These are phyloP conservation scores for Cactoblastis cactorum DNA, from an alignment of 2,888 invertebrate genomes.

Conservation along the genomic window DNA sequence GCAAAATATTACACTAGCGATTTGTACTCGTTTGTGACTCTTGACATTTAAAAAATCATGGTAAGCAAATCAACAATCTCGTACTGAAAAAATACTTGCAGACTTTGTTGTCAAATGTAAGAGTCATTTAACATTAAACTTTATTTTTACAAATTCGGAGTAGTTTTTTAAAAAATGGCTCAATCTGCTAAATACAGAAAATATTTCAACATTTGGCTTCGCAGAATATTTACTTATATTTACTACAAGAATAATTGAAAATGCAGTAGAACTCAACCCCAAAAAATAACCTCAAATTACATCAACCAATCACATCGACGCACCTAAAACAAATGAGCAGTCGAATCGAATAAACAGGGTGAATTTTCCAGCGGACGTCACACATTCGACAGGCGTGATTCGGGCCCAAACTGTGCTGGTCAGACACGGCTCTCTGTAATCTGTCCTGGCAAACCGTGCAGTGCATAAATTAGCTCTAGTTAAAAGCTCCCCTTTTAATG, in stretches of 20 bases:
- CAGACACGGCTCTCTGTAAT: slow-evolving; percentile 68
- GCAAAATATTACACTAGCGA: too few species aligned
- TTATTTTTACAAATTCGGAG: too few species aligned
- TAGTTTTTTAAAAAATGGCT: not conserved
- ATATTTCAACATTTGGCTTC: too few species aligned
- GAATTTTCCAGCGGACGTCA: slow-evolving; percentile 49
- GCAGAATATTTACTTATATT: too few species aligned
- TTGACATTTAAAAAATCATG: too few species aligned
- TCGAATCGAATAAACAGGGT: slow-evolving; percentile 48
- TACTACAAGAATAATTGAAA: not conserved
- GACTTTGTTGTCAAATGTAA: too few species aligned
- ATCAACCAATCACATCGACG: not conserved
- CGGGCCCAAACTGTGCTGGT: slow-evolving; percentile 43
- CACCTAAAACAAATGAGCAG: slow-evolving; percentile 21
- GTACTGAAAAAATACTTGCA: too few species aligned
- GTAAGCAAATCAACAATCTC: too few species aligned
- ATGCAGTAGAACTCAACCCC: not conserved
- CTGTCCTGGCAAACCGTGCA: slow-evolving; percentile 66
- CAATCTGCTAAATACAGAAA: too few species aligned
- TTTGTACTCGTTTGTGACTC: too few species aligned
- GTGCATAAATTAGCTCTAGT: slow-evolving; percentile 74
- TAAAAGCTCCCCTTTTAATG: slow-evolving; percentile 73
- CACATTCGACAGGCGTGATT: slow-evolving; percentile 58
- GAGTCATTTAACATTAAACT: too few species aligned
- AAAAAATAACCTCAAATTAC: not conserved